Conservation (phyloP, 2,113 vertebrate species). For the Pomatostomus ruficeps region DNA sequence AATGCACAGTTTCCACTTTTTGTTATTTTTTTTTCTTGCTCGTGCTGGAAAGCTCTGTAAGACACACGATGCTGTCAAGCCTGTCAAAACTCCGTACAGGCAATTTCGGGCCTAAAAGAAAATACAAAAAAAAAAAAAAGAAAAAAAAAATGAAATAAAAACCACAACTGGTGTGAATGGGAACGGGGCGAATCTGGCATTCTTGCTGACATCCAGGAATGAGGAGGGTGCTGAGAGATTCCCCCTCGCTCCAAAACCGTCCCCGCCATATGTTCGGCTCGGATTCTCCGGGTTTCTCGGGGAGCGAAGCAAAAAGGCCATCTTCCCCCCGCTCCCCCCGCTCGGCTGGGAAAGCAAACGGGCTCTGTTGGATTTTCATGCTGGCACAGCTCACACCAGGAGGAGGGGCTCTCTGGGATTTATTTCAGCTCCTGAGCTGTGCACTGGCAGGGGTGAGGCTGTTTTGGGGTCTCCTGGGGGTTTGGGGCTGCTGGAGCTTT, state of each 20-base stretch:
- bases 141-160: background rate
- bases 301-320: background rate
- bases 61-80: constrained; percentile 23
- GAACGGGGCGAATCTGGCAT: constrained; percentile 25
- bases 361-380: background rate
- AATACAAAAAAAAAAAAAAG: background rate
- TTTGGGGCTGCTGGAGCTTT: background rate
- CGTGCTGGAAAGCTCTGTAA: constrained; percentile 5
- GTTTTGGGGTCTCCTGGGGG: background rate
- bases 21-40: background rate
- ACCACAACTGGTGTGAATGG: background rate
- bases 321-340: background rate
- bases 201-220: background rate
- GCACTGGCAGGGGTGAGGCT: background rate
- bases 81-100: constrained; percentile 39
- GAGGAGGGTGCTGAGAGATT: constrained; percentile 14
- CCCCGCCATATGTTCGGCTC: background rate
- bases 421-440: too few species aligned
- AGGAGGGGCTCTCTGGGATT: background rate
- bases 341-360: background rate
- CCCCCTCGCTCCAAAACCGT: background rate
- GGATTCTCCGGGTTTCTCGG: background rate
- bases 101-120: background rate
- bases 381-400: background rate
- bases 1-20: background rate